Percentiles rank a stretch among this genome's conserved stretches.
Conservation (phyloP, 2,797 vertebrate genomes). For the Erithacus rubecula region DNA sequence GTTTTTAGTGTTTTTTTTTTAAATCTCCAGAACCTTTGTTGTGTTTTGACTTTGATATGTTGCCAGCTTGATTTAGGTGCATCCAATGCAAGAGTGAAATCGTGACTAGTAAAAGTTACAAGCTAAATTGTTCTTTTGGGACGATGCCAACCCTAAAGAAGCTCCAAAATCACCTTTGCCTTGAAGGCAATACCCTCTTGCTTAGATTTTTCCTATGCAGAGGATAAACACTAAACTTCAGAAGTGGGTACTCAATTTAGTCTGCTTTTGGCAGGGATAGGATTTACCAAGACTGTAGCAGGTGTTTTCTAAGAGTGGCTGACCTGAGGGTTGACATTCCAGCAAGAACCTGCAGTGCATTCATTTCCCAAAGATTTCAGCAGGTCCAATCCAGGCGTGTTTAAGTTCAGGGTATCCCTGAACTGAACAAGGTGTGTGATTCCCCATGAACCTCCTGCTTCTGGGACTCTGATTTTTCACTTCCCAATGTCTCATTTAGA, state of each 20-base stretch:
- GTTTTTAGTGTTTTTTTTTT: background rate
- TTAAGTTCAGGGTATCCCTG: background rate
- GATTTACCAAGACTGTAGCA: background rate
- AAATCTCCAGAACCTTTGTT: background rate
- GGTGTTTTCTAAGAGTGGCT: background rate
- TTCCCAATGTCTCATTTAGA: background rate
- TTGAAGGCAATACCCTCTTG: background rate
- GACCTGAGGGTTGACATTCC: background rate
- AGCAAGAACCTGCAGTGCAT: background rate
- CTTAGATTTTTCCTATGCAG: background rate
- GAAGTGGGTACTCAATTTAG: background rate
- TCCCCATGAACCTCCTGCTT: background rate
- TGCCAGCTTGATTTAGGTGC: background rate
- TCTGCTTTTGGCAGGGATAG: background rate
- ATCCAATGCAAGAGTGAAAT: background rate
- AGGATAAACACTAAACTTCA: background rate
- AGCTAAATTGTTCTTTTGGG: background rate
- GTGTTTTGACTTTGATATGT: background rate
- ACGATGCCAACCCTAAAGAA: background rate
- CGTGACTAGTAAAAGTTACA: background rate
- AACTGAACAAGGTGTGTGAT: background rate
- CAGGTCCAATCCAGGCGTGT: fast-evolving
- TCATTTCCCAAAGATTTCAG: background rate
- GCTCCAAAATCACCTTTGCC: background rate
- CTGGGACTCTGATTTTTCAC: background rate